phyloP scores from a whole-genome alignment of 2,888 invertebrate species.

The Calliphora vomitoria region DNA sequence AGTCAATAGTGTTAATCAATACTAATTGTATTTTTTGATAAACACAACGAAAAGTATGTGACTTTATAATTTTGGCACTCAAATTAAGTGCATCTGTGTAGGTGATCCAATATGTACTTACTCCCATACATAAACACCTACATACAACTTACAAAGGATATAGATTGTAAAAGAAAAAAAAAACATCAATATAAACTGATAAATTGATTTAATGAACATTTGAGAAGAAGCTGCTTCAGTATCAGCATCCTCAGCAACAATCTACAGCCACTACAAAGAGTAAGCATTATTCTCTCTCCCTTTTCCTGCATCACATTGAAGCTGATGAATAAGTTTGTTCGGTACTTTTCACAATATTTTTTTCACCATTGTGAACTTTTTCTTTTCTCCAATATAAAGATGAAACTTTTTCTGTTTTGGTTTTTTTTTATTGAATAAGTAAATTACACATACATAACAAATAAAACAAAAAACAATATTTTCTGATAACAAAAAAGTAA shows the following conservation, averaged over 20 bases:
- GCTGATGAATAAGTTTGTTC: not conserved
- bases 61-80: too few species aligned
- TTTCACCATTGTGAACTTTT: not conserved
- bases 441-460: not conserved
- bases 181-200: not conserved
- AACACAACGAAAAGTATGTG: too few species aligned
- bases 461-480: not conserved
- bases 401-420: not conserved
- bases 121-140: not conserved
- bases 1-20: too few species aligned
- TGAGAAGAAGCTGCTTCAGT: not conserved
- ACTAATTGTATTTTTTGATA: too few species aligned
- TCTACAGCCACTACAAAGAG: not conserved
- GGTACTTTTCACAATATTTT: not conserved
- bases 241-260: not conserved
- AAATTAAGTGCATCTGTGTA: too few species aligned
- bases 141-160: not conserved
- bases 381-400: not conserved
- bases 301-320: not conserved
- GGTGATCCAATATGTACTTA: too few species aligned
- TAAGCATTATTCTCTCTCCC: not conserved
- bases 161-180: not conserved
- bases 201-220: constrained; percentile 15
- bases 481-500: not conserved
- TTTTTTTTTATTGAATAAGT: not conserved